These are phyloP conservation scores for Illadopsis cleaveri DNA, from an alignment of 2,113 vertebrate species.

Conservation along the genomic window DNA sequence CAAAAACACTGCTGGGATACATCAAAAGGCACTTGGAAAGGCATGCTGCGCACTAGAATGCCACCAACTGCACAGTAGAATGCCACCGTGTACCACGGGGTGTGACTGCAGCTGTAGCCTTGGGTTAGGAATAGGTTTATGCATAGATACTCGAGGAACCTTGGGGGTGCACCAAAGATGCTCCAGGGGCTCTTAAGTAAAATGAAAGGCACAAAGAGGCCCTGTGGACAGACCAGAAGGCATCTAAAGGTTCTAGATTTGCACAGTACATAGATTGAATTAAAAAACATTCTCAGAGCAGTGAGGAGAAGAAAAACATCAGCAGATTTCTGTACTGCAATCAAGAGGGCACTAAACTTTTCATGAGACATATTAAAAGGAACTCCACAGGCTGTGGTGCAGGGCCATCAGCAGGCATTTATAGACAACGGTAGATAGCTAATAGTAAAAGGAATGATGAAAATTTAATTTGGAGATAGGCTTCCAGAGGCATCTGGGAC, in stretches of 20 bases:
- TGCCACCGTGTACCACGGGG: background rate
- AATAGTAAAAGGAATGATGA: background rate
- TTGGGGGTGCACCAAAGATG: background rate
- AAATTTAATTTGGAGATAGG: background rate
- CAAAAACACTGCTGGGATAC: background rate
- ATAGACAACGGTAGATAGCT: background rate
- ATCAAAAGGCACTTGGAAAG: background rate
- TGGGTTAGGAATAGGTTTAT: background rate
- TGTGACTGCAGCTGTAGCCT: background rate
- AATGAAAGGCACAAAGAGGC: background rate
- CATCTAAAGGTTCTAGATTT: background rate
- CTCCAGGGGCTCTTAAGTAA: no score
- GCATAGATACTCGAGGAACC: background rate
- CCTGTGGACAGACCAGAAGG: background rate
- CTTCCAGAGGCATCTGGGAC: background rate
- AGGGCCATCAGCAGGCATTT: background rate
- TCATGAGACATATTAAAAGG: background rate
- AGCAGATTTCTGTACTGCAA: background rate
- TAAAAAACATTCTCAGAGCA: background rate
- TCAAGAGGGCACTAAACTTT: background rate
- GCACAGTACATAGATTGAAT: background rate
- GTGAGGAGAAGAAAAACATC: background rate
- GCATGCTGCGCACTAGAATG: background rate
- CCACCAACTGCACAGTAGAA: background rate
- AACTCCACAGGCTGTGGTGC: background rate